Evolutionary conservation across 2,113 vertebrate species (phyloP).

Genomic region (Suricata suricatta): DNA sequence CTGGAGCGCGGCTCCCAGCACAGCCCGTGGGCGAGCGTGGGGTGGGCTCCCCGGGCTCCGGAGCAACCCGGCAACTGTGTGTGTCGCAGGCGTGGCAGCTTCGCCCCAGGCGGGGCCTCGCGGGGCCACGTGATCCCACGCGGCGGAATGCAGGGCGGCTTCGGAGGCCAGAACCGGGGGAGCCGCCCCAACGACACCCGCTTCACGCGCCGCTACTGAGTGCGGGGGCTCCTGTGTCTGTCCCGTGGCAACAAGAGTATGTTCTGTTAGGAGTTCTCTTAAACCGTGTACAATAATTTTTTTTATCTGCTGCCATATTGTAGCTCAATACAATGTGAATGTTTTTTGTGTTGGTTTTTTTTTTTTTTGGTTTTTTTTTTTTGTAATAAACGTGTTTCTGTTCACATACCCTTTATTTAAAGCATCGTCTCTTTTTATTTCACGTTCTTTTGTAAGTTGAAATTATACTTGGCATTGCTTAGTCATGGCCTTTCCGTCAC

Average conservation of each 20-base stretch:
- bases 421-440: constrained; percentile 78
- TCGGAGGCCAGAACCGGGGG: constrained; percentile 88
- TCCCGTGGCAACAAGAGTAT: constrained; percentile 71
- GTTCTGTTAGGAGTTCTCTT: constrained; percentile 78
- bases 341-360: constrained; percentile 54
- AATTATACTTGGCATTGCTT: constrained; percentile 53
- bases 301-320: constrained; percentile 87
- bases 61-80: background rate
- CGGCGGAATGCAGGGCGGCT: constrained; percentile 91
- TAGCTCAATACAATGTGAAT: constrained; percentile 86
- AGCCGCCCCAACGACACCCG: constrained; percentile 84
- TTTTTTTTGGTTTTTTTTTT: constrained; percentile 48
- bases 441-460: constrained; percentile 79
- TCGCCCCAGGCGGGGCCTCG: constrained; percentile 91
- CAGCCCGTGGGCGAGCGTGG: too few relatives aligned
- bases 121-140: constrained; percentile 93
- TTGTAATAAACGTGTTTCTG: constrained; percentile 87
- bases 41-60: fast-evolving
- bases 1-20: background rate
- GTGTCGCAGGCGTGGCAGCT: constrained; percentile 88
- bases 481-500: background rate
- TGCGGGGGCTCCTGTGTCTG: constrained; percentile 66
- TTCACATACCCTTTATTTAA: constrained; percentile 73
- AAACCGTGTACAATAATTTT: constrained; percentile 80
- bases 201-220: constrained; percentile 88